Evolutionary conservation across 2,113 vertebrate species (phyloP), one percentile per base, ranked within the genome.

Genomic region (Poicephalus meyeri): DNA sequence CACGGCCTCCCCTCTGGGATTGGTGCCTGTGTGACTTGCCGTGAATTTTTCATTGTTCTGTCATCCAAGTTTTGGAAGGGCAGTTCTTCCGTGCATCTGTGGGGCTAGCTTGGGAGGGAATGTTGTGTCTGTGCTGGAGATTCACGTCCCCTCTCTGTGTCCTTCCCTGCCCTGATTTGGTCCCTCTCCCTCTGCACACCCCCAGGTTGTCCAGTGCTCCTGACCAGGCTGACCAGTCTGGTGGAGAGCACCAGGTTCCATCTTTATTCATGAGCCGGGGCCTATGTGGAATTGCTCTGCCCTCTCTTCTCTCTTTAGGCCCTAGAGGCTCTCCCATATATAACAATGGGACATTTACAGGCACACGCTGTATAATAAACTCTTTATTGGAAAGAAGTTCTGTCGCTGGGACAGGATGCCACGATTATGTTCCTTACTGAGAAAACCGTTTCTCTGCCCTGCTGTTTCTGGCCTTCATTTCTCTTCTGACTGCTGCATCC

Each of bases 41-140:
- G 9, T 12, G 49, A 5, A 7, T 61, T 47, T 35, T 28, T 41
- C 50, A 4, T 92, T 87, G 35, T 93, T 81, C 5, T 10, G 55
- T 11, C 73, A 8, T 55, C 35, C 73, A 68, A 79, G 89, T 92
- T 94, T 63, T 12, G 64, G 63, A 61, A 37, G 64, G 64, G 60
- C 81, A 10, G 26, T 29, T 66, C 18, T 20, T 8, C 2, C 5
- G 0, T 10, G 47, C n/a, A 44, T 16, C 9, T 7, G 17, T 10
- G 35, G 72, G 77, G 69, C 7, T 5, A 6, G 50, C 55, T 15
- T 2, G 79, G 26, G 65, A n/a, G 52, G 72, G 77, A 44, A 58
- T 58, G 41, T 3, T 35, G 58, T 28, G 60, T 6, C 0, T 11
- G 41, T 17, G 64, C 55, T 5, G 2, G 78, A 20, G 90, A 10